Evolutionary conservation across 1,140 invertebrate species (phyloP).

Genomic region (Cydia splendana): DNA sequence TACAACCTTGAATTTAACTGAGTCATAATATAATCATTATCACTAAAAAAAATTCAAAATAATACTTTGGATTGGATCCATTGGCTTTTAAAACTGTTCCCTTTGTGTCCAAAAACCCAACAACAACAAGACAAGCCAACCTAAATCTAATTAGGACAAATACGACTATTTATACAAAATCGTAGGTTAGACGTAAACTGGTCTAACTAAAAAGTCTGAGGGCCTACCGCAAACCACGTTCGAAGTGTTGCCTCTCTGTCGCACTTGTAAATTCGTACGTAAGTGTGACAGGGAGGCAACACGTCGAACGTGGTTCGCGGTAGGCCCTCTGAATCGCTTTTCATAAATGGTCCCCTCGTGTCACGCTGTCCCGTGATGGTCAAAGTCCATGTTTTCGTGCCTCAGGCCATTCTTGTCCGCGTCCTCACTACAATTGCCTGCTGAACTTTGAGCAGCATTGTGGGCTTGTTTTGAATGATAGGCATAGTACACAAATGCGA

Average conservation of each 20-base stretch:
- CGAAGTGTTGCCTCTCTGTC: too few relatives aligned
- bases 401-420: conserved; percentile 33
- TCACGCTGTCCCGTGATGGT: conserved; percentile 31
- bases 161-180: neutral
- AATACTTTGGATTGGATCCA: too few relatives aligned
- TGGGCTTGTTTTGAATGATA: conserved; percentile 33
- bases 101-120: too few relatives aligned
- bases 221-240: too few relatives aligned
- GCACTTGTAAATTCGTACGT: too few relatives aligned
- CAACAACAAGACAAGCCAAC: too few relatives aligned
- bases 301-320: too few relatives aligned
- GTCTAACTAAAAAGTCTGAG: neutral
- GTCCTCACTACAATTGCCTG: conserved; percentile 48
- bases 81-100: too few relatives aligned
- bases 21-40: too few relatives aligned
- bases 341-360: neutral
- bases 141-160: neutral
- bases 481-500: conserved; percentile 1
- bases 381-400: conserved; percentile 59
- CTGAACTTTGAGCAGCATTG: conserved; percentile 59
- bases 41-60: too few relatives aligned
- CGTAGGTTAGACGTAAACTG: neutral
- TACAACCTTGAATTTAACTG: too few relatives aligned
- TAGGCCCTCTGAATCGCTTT: neutral
- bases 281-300: too few relatives aligned